Evolutionary conservation across 2,888 invertebrate genomes (phyloP), one percentile per base, ranked within the genome.

Genomic region (Drosophila picticornis): DNA sequence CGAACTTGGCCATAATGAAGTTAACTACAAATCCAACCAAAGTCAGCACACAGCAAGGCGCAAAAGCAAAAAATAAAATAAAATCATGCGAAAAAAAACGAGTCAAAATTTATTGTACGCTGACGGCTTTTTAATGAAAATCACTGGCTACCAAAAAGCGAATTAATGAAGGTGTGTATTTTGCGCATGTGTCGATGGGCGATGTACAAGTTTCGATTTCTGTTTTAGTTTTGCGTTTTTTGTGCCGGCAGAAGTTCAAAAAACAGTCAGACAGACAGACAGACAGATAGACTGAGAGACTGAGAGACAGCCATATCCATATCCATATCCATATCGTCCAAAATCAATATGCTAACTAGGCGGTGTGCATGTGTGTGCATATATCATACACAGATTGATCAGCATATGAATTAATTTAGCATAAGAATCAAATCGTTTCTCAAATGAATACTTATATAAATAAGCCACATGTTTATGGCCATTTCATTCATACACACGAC

Each of bases 101-200:
- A 75, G 77, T 80, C 69, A 83, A 87, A 88, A 89, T 89, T 85
- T 89, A 88, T 89, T 84, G 82, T 85, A 85, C 88, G 88, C 84
- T 88, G 88, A 88, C 88, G 90, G 84, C 85, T 89, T 88, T 89
- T 88, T 88, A 88, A 88, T 88, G 88, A 88, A 88, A 89, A 88
- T 85, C 90, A 83, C 74, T 82, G 82, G 84, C 88, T 84, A 89
- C 85, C 90, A 88, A 88, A 87, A 72, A 64, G 71, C 76, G 88
- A 88, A 84, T 84, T 84, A 88, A 88, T 89, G 82, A 85, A 78
- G 83, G 80, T 78, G 66, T 52, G 51, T 59, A 64, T 64, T 52
- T 57, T 72, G 81, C 72, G 68, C 74, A 74, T 83, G 81, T 82
- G 75, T 68, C 72, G 74, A 70, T 63, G 71, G 60, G 61, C 77